Base-by-base conservation (phyloP, 2,797 vertebrate species). In the Chelidonichthys spinosus region DNA sequence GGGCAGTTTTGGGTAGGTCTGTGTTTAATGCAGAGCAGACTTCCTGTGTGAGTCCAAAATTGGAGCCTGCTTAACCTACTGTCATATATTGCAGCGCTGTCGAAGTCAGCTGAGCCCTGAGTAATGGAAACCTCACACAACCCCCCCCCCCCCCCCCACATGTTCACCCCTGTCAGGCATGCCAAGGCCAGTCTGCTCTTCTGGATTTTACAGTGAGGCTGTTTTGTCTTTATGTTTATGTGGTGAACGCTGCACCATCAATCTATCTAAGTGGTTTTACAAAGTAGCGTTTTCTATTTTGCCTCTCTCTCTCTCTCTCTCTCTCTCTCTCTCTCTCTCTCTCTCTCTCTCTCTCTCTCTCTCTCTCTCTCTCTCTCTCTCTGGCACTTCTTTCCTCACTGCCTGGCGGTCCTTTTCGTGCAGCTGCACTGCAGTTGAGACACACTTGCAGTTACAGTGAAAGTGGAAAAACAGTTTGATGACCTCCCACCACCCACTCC, bases 391-490 rank as follows among this genome's bases (percentile, higher is more conserved):
- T 70, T 32, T 50, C 60, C 33, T 54, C 53, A 47, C 39, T 33
- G 52, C 42, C 35, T 43, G 53, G 40, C 76, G 8, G 32, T 62
- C 36, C 53, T 62, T 33, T 46, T 35, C 50, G 33, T 76, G 68
- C 89, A 88, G 85, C 87, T 90, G 81, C 43, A 25, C 73, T 33
- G 74, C 75, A 74, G 33, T 32, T 36, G 40, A 83, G 2, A 70
- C 66, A 71, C 39, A 71, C 55, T 79, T 72, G 37, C 69, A 78
- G 73, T 64, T 58, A 67, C 18, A 89, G 92, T 74, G 80, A 92
- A 92, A 92, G 89, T 91, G 84, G 87, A 92, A 92, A 91, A 91
- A 90, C 83, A 76, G 76, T 73, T 52, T 32, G 63, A 79, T 87
- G 78, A 83, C 78, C 79, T 82, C 82, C 61, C 55, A 84, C 67